These are phyloP conservation scores for Lophotriccus pileatus DNA, from an alignment of 2,797 vertebrate species.

Conservation along the genomic window DNA sequence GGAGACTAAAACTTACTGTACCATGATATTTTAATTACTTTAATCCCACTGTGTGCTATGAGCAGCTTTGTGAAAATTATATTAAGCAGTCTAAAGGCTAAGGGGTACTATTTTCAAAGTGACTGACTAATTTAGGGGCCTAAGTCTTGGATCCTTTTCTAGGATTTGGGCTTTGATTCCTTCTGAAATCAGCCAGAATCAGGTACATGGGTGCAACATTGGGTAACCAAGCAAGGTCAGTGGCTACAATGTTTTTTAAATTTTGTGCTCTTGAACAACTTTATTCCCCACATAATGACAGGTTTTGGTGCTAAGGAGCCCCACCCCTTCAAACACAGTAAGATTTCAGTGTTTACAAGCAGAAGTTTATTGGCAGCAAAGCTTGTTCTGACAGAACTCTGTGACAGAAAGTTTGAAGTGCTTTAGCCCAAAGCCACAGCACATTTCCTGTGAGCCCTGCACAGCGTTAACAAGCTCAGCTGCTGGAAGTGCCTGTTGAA, in stretches of 20 bases:
- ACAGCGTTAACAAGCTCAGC: background rate
- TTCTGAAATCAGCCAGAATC: background rate
- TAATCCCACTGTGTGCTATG: background rate
- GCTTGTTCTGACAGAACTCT: background rate
- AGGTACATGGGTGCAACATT: background rate
- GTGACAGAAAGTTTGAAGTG: background rate
- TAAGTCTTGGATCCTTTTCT: background rate
- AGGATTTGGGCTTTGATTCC: background rate
- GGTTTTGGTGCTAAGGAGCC: background rate
- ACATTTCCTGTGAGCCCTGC: background rate
- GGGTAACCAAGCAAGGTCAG: background rate
- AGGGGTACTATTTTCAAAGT: slow-evolving; percentile 12
- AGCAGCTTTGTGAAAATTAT: slow-evolving; percentile 37
- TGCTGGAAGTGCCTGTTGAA: background rate
- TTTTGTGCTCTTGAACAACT: background rate
- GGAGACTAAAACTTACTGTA: background rate
- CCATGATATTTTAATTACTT: slow-evolving; percentile 32
- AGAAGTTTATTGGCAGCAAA: background rate
- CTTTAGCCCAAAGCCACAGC: background rate
- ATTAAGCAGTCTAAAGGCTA: slow-evolving; percentile 9
- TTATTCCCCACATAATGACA: background rate
- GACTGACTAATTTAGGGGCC: background rate
- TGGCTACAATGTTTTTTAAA: background rate
- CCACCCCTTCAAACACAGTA: background rate
- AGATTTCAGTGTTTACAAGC: background rate